A percentile compares a stretch with the other conserved stretches of the same genome.
Evolutionary conservation across 2,888 invertebrate genomes (phyloP).

Genomic region (Campaea margaritaria): DNA sequence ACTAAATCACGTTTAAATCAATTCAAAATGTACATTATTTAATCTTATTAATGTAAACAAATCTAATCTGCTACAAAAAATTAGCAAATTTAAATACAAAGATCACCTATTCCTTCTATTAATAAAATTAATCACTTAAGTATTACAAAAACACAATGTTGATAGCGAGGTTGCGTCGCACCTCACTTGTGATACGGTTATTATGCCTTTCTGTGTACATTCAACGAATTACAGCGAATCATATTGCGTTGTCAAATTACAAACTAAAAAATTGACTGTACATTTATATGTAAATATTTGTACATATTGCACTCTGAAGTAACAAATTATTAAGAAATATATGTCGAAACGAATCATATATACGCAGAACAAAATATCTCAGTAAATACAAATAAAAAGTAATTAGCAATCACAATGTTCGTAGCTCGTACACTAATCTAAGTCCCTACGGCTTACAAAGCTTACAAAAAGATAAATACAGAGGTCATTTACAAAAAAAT

Average conservation of each 20-base stretch:
- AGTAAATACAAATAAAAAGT: constrained; percentile 77
- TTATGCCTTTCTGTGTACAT: constrained; percentile 81
- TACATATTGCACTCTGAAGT: constrained; percentile 90
- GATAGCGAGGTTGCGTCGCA: constrained; percentile 61
- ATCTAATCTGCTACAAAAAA: constrained; percentile 85
- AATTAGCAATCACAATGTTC: constrained; percentile 82
- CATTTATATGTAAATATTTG: constrained; percentile 87
- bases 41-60: constrained; percentile 81
- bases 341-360: constrained; percentile 78
- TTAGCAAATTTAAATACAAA: constrained; percentile 85
- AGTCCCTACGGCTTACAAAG: constrained; percentile 83
- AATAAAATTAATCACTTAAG: constrained; percentile 83
- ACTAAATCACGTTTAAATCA: constrained; percentile 85
- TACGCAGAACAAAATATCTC: constrained; percentile 74
- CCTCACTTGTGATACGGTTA: constrained; percentile 77
- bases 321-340: constrained; percentile 81
- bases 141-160: constrained; percentile 81
- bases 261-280: constrained; percentile 84
- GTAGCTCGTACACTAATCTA: constrained; percentile 81
- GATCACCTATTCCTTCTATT: constrained; percentile 81
- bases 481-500: constrained; percentile 85
- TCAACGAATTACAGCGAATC: constrained; percentile 76
- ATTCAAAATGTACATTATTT: constrained; percentile 84
- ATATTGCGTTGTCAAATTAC: constrained; percentile 82
- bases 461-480: constrained; percentile 83